Evolutionary conservation across 2,888 invertebrate species (phyloP).

Genomic region (Taphrorychus bicolor): DNA sequence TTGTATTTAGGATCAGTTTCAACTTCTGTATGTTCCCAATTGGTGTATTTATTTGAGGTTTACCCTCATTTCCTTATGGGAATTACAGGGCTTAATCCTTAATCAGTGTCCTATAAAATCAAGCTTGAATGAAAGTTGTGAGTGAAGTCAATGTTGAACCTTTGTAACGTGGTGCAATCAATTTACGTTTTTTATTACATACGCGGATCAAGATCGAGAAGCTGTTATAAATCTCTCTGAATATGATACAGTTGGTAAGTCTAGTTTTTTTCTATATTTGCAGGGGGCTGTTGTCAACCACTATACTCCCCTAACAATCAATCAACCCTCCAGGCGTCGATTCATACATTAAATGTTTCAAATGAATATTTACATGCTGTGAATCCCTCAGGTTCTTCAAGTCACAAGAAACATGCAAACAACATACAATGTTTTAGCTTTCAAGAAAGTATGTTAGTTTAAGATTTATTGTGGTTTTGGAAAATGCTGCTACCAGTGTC

Average conservation of each 20-base stretch:
- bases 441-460: neutral
- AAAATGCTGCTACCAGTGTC: neutral
- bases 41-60: neutral
- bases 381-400: no score
- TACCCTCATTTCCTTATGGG: neutral
- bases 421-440: no score
- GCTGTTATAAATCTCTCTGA: conserved; percentile 32
- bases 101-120: no score
- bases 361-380: no score
- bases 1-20: neutral
- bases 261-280: neutral
- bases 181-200: conserved; percentile 28
- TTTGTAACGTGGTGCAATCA: no score
- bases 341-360: neutral
- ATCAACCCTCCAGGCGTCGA: neutral
- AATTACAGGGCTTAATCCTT: neutral
- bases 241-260: conserved; percentile 43
- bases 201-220: conserved; percentile 8
- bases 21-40: neutral
- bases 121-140: neutral
- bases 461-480: neutral
- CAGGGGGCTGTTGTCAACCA: neutral
- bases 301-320: neutral
- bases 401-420: neutral
- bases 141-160: conserved; percentile 16